Base-by-base conservation (phyloP, 2,888 invertebrate genomes). In the Lamellibrachia columna region DNA sequence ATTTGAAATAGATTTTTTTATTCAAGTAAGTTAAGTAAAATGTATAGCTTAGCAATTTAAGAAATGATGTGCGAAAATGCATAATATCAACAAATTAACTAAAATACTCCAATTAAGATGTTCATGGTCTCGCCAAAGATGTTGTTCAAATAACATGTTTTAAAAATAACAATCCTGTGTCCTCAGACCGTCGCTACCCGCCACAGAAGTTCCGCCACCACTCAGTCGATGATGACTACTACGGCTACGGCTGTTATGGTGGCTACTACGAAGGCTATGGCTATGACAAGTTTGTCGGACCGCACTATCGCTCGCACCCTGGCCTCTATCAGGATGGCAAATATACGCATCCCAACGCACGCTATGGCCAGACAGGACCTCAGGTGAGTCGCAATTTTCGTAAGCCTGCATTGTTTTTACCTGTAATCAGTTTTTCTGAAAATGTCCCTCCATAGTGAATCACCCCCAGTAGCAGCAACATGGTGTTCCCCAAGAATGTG, bases 191-290 rank as follows among this genome's bases (percentile, higher is more conserved):
- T 93, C 94, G 95, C 60, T 95, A 95, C 93, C 94, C 94, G 60
- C 93, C 93, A 52, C 93, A 93, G 91, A 93, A 93, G 93, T 92
- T 93, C 92, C 94, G 96, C 22, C 95, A 95, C 93, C 96, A 96
- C 94, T 95, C 96, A 52, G 95, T 95, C 91, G 96, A 96, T 93
- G 96, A 96, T 92, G 96, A 96, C 93, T 95, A 95, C 93, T 95
- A 94, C 93, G 94, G 93, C 52, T 95, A 95, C 92, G 94, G 94
- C 6, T 95, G 95, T 93, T 95, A 95, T 94, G 95, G 95, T 93
- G 95, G 95, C 90, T 95, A 92, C 90, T 75, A 75, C 2, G 75
- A 75, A 15, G 40, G 55, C 55, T 91, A 95, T 92, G 93, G 93
- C 93, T 95, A 94, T 93, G 95, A 95, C 91, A 95, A 95, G 92